phyloP scores from a whole-genome alignment of 2,113 vertebrate species.

The Chaetorhynchus papuensis region DNA sequence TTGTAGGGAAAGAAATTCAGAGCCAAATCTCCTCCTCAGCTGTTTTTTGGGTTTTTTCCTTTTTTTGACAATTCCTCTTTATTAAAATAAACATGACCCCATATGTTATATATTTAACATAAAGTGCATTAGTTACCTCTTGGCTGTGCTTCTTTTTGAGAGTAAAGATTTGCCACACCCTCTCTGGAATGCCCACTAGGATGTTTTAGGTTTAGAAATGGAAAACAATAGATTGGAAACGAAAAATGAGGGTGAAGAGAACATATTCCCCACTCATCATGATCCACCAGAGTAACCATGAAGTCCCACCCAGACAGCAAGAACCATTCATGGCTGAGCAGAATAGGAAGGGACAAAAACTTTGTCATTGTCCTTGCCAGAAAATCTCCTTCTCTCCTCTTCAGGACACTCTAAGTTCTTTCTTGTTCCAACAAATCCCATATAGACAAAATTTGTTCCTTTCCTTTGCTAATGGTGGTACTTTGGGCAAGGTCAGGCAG shows the following conservation, averaged over 20 bases:
- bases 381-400: background rate
- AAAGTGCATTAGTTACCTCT: background rate
- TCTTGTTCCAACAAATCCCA: background rate
- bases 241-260: background rate
- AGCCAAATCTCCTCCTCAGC: background rate
- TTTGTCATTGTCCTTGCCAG: background rate
- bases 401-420: background rate
- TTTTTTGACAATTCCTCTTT: background rate
- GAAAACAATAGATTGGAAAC: background rate
- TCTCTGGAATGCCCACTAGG: background rate
- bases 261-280: background rate
- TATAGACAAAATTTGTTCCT: background rate
- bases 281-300: background rate
- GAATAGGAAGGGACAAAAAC: background rate
- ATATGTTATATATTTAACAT: background rate
- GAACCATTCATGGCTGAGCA: background rate
- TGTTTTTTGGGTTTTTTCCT: too few species aligned
- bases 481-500: background rate
- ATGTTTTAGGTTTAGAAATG: background rate
- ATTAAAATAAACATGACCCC: background rate
- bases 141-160: background rate
- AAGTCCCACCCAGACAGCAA: background rate
- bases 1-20: background rate
- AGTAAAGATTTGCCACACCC: background rate
- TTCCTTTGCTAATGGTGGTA: background rate